These are phyloP conservation scores for Cheilosia variabilis DNA, from an alignment of 2,888 invertebrate genomes.

Conservation along the genomic window DNA sequence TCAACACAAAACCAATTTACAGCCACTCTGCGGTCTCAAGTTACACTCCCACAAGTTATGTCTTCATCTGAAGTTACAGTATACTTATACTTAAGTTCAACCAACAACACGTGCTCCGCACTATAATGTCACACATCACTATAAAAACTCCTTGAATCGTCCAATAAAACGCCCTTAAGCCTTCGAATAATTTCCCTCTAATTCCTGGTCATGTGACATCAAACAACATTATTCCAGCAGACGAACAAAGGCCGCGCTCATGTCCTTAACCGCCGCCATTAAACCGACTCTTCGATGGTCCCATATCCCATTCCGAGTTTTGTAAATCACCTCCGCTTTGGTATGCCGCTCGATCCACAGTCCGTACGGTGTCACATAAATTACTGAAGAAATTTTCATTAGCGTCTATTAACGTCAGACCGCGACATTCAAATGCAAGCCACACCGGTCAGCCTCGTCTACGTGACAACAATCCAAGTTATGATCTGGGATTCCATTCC, in stretches of 20 bases:
- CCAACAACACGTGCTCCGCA: conserved; percentile 18
- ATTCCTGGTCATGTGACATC: neutral
- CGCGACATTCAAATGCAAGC: conserved; percentile 70
- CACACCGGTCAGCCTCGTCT: conserved; percentile 59
- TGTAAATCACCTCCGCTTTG: conserved; percentile 58
- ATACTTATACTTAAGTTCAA: too few relatives aligned
- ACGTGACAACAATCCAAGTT: conserved; percentile 65
- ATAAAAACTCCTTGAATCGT: conserved; percentile 37
- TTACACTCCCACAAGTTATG: too few relatives aligned
- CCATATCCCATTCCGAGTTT: conserved; percentile 25
- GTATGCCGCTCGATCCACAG: conserved; percentile 68
- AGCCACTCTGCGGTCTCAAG: too few relatives aligned
- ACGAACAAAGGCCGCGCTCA: conserved; percentile 42
- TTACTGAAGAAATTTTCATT: conserved; percentile 69
- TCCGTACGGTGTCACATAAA: conserved; percentile 67
- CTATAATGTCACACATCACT: conserved; percentile 14
- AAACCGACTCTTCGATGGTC: conserved; percentile 8
- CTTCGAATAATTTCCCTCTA: neutral
- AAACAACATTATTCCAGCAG: neutral
- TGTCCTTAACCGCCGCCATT: conserved; percentile 60
- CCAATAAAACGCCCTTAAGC: conserved; percentile 16
- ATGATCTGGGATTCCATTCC: conserved; percentile 42
- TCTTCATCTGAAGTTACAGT: too few relatives aligned
- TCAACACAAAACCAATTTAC: too few relatives aligned
- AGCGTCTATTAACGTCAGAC: conserved; percentile 75